Evolutionary conservation across 2,113 vertebrate genomes (phyloP).

Genomic region (Sorex araneus): DNA sequence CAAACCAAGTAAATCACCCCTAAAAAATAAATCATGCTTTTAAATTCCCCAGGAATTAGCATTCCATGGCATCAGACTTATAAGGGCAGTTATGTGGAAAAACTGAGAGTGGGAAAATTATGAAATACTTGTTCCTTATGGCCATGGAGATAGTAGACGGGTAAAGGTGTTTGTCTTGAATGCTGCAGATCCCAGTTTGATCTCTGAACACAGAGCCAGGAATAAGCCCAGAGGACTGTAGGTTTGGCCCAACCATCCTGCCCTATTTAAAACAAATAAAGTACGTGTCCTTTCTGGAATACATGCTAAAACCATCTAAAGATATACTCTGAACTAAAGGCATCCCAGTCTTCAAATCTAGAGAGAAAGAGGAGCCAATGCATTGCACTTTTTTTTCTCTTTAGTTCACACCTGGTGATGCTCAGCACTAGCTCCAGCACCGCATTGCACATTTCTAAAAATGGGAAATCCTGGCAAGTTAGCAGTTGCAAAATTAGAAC

Average conservation of each 20-base stretch:
- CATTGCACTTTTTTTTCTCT: not conserved
- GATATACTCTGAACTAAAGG: not conserved
- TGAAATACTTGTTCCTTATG: not conserved
- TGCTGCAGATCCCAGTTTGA: too few species aligned
- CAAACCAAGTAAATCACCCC: not conserved
- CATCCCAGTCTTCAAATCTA: not conserved
- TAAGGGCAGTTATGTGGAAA: slow-evolving; percentile 58
- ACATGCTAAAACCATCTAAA: not conserved
- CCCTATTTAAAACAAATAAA: too few species aligned
- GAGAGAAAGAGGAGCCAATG: not conserved
- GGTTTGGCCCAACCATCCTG: too few species aligned
- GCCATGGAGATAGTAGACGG: too few species aligned
- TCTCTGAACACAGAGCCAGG: too few species aligned
- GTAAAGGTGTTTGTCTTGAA: too few species aligned
- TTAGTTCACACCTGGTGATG: too few species aligned
- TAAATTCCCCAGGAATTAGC: not conserved
- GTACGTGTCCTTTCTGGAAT: not conserved
- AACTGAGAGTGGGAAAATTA: slow-evolving; percentile 15
- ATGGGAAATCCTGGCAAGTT: not conserved
- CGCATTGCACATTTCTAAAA: not conserved
- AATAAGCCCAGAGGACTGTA: too few species aligned
- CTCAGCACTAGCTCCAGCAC: too few species aligned
- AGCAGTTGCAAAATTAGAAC: not conserved
- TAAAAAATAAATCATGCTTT: slow-evolving; percentile 2
- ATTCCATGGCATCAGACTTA: not conserved